A percentile compares a stretch with the other conserved stretches of the same genome.
Evolutionary conservation across 2,888 invertebrate genomes (phyloP).

Genomic region (Adineta ricciae): DNA sequence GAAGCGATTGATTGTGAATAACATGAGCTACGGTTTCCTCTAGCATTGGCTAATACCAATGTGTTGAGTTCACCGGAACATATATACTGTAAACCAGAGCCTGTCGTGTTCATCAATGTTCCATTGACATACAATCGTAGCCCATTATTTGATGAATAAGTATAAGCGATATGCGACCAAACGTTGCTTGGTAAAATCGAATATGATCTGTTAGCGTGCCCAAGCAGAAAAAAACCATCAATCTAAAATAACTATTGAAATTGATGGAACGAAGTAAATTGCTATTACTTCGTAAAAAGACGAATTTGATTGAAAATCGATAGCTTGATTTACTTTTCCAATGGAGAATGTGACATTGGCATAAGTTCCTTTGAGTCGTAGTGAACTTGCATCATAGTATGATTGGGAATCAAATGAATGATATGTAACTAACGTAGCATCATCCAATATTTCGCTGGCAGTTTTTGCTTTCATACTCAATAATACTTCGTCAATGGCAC

Average conservation of each 20-base stretch:
- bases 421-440: neutral
- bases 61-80: too few species aligned
- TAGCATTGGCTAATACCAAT: too few species aligned
- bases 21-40: too few species aligned
- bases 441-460: neutral
- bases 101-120: neutral
- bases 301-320: neutral
- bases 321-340: neutral
- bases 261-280: too few species aligned
- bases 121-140: neutral
- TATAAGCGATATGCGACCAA: neutral
- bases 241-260: neutral
- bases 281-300: neutral
- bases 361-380: neutral
- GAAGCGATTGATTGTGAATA: too few species aligned
- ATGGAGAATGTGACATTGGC: neutral
- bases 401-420: neutral
- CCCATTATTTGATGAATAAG: neutral
- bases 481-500: neutral
- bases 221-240: neutral
- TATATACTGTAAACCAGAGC: too few species aligned
- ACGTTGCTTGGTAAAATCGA: neutral
- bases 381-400: neutral
- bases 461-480: neutral
- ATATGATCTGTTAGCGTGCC: too few species aligned